Percentiles rank a stretch among this genome's conserved stretches.
These are phyloP conservation scores for Pachymerium ferrugineum DNA, from an alignment of 2,888 invertebrate species.

Conservation along the genomic window DNA sequence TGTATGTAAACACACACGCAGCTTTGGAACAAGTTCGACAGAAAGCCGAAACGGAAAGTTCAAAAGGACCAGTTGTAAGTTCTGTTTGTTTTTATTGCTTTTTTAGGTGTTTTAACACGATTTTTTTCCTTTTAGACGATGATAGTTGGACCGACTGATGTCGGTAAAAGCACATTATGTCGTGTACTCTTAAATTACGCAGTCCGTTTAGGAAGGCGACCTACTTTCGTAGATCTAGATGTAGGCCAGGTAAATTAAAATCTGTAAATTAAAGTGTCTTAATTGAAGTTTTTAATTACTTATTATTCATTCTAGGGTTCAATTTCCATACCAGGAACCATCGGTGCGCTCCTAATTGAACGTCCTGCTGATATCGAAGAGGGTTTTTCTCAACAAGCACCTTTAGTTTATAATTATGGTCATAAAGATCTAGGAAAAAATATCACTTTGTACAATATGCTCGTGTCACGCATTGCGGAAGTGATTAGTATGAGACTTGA, in stretches of 20 bases:
- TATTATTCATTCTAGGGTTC: slow-evolving; percentile 55
- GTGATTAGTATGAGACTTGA: slow-evolving; percentile 77
- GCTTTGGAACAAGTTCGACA: slow-evolving; percentile 84
- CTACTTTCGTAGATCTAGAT: slow-evolving; percentile 91
- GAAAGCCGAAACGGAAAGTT: slow-evolving; percentile 59
- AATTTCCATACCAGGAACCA: slow-evolving; percentile 84
- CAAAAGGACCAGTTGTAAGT: slow-evolving; percentile 65
- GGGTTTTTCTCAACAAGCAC: slow-evolving; percentile 89
- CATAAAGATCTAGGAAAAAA: slow-evolving; percentile 72
- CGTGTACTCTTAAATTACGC: slow-evolving; percentile 89
- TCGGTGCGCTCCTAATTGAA: slow-evolving; percentile 85
- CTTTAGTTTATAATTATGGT: slow-evolving; percentile 89
- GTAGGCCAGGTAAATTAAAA: slow-evolving; percentile 64
- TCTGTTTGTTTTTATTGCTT: background rate
- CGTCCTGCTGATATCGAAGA: slow-evolving; percentile 90
- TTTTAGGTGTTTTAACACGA: slow-evolving; percentile 50
- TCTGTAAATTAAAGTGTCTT: background rate
- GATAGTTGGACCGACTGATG: slow-evolving; percentile 91
- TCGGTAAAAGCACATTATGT: slow-evolving; percentile 90
- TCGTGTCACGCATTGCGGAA: slow-evolving; percentile 77
- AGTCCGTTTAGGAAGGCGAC: slow-evolving; percentile 71
- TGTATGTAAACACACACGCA: slow-evolving; percentile 92
- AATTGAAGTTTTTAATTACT: background rate
- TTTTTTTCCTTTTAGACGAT: too few species aligned
- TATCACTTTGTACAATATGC: slow-evolving; percentile 71